Base-by-base conservation (phyloP, 2,113 vertebrate genomes). In the Tympanuchus pallidicinctus region DNA sequence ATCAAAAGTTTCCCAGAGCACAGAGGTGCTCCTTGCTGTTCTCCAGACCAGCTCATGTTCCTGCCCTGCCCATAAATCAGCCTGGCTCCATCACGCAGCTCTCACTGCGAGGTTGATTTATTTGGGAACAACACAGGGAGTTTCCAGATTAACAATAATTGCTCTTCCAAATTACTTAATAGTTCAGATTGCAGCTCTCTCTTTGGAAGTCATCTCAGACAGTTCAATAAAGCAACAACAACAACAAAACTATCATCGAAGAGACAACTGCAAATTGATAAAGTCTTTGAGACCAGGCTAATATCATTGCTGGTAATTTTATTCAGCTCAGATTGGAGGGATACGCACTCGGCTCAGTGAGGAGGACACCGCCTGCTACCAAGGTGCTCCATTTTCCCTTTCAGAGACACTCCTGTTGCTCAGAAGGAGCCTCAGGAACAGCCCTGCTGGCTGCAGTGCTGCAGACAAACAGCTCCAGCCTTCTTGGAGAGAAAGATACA, bases 81-180 rank as follows among this genome's bases (percentile, higher is more conserved):
- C 69, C 42, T 76, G 1, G 45, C 88, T 90, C 81, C 92, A 71
- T 30, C 27, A 65, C 92, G 14, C 8, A 6, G 73, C 82, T 93
- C 93, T 93, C 76, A 13, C 52, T 1, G 93, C 94, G 93, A 88
- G 96, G 93, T 92, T 95, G 96, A 96, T 96, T 96, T 96, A 96
- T 94, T 94, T 36, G 6, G 90, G 95, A 96, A 90, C 90, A 90
- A 94, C 93, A 78, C 94, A 64, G 95, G 96, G 96, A 96, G 93
- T 96, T 96, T 96, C 96, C 95, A 96, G 95, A 96, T 96, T 94
- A 95, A 90, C 93, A 86, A 88, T 96, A 96, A 96, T 96, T 96
- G 95, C 92, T 93, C 90, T 96, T 81, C 92, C 82, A 96, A 96
- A 96, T 96, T 91, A 95, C 96, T 96, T 96, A 95, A 96, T 94